Base-by-base conservation (phyloP, 2,113 vertebrate species). In the Vulpes ferrilata region DNA sequence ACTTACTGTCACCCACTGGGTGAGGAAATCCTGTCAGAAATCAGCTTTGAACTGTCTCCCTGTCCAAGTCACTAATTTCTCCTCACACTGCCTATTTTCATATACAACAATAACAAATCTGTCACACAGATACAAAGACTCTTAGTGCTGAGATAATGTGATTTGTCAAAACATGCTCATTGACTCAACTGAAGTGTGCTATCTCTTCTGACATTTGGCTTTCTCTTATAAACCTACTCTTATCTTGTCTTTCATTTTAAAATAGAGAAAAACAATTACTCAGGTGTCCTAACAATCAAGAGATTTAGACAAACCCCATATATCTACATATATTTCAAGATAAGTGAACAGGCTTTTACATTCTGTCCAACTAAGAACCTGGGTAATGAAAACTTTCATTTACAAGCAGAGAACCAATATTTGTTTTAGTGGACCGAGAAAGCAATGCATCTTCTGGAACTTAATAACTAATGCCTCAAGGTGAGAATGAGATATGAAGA, bases 251-350 rank as follows among this genome's bases (percentile, higher is more conserved):
- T 83, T 55, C 62, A 23, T 95, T 94, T 79, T 51, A 62, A 79
- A 89, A 48, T 71, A 76, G n/a, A 86, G 69, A 94, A 81, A 88
- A 97, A 30, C 64, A 88, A 65, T 94, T 93, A n/a, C 23, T 65
- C 30, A 59, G 38, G 35, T 48, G 51, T 81, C 64, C 27, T 59
- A 71, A 78, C 53, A 55, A 20, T 87, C 38, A 95, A 64, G 94
- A 92, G 48, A 88, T 93, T 19, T 30, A 88, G 80, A 67, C 19
- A 83, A 96, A 60, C 38, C 48, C 1, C 12, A 11, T 35, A 4
- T 38, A 32, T 16, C 16, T 60, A 4, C 35, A n/a, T 35, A 5
- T 48, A 32, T 35, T 48, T 23, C 43, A 64, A 79, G 67, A 53
- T n/a, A 86, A 17, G 38, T 32, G 86, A 87, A 65, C 5, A 71